phyloP scores from a whole-genome alignment of 53 echinoderm and acorn worm genomes.

The Pentamera pediparva region DNA sequence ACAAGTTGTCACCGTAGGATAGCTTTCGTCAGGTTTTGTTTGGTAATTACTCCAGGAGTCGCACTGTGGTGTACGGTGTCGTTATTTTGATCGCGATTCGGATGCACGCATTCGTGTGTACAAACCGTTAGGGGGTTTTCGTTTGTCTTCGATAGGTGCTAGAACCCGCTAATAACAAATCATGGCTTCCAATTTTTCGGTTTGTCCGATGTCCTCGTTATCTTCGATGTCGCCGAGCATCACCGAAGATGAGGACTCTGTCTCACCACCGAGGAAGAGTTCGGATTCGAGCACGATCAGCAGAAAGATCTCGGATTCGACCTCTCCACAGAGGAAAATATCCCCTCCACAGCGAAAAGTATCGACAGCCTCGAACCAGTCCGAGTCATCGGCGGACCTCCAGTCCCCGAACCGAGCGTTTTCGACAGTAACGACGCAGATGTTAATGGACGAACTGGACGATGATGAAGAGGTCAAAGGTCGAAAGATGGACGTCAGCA shows the following conservation, averaged over 20 bases:
- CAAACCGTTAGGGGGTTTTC: too few species aligned
- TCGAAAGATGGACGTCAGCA: slow-evolving; percentile 63
- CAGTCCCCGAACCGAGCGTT: slow-evolving; percentile 25
- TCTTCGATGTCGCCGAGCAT: slow-evolving; percentile 27
- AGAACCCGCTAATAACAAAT: too few species aligned
- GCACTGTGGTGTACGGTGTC: too few species aligned
- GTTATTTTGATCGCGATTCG: too few species aligned
- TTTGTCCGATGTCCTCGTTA: slow-evolving; percentile 34
- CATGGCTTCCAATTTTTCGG: slow-evolving; percentile 38
- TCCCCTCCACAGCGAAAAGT: slow-evolving; percentile 18
- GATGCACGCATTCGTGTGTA: slow-evolving; percentile 25
- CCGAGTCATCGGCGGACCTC: slow-evolving; percentile 18
- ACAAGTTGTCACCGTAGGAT: too few species aligned
- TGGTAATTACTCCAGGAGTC: too few species aligned
- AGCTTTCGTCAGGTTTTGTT: too few species aligned
- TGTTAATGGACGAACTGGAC: slow-evolving; percentile 15
- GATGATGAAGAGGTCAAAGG: slow-evolving; percentile 37
- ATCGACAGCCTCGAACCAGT: slow-evolving; percentile 22
- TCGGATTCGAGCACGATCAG: slow-evolving; percentile 24
- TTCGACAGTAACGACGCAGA: slow-evolving; percentile 27
- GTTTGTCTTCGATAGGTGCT: too few species aligned
- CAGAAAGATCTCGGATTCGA: slow-evolving; percentile 29
- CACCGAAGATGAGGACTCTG: slow-evolving; percentile 29
- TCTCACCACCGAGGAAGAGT: slow-evolving; percentile 28
- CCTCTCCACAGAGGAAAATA: slow-evolving; percentile 32